phyloP scores from a whole-genome alignment of 1,140 invertebrate genomes.

The Magallana ariakensis region DNA sequence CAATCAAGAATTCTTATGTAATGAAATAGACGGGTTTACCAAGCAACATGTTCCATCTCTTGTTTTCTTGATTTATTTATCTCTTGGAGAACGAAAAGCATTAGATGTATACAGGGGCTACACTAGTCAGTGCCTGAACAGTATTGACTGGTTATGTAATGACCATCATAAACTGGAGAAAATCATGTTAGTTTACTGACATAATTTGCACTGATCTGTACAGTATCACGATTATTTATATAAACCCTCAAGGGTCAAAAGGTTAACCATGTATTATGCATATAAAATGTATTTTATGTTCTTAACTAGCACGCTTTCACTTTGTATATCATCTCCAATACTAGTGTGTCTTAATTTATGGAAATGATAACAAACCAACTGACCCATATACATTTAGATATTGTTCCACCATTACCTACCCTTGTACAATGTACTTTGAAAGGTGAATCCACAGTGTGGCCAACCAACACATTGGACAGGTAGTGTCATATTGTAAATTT shows the following conservation, averaged over 20 bases:
- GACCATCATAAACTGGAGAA: not conserved
- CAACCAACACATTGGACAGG: too few species aligned
- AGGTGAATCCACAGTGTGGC: too few species aligned
- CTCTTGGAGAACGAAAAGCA: not conserved
- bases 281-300: too few species aligned
- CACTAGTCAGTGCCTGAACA: not conserved
- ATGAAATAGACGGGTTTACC: not conserved
- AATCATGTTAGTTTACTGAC: not conserved
- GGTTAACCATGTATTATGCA: not conserved
- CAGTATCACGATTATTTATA: not conserved
- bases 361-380: too few species aligned
- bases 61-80: not conserved
- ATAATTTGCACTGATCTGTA: not conserved
- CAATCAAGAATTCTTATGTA: not conserved
- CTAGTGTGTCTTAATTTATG: too few species aligned
- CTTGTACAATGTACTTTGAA: too few species aligned
- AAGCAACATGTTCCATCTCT: not conserved
- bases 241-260: not conserved
- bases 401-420: too few species aligned
- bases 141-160: constrained; percentile 18
- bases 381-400: too few species aligned
- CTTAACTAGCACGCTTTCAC: too few species aligned
- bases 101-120: not conserved
- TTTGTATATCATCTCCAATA: too few species aligned
- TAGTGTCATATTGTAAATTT: too few species aligned